These are phyloP conservation scores for Setophaga petechia DNA, from an alignment of 2,113 vertebrate species.

Conservation along the genomic window DNA sequence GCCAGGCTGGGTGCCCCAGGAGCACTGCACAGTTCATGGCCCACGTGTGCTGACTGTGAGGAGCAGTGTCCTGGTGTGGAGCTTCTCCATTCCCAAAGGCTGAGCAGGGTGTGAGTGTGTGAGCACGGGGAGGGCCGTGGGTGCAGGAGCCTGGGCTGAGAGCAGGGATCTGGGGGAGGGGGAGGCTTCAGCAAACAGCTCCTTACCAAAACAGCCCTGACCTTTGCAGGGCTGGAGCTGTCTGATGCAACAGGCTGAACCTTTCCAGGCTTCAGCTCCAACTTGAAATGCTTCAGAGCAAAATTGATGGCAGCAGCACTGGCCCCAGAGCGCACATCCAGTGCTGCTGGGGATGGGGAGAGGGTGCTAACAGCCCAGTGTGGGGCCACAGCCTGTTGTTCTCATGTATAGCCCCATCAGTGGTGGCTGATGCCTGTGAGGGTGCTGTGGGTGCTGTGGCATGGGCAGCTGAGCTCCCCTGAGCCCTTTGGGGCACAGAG, in stretches of 20 bases:
- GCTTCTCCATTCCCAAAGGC: background rate
- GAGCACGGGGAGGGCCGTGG: background rate
- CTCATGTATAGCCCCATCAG: accelerated
- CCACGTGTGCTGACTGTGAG: accelerated
- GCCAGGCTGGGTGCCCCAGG: accelerated
- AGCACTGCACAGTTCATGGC: accelerated
- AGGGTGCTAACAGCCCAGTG: background rate
- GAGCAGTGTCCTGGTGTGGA: background rate
- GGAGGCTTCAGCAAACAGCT: slow-evolving; percentile 2
- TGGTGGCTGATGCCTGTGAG: background rate
- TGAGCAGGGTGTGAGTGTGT: background rate
- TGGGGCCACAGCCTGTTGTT: background rate
- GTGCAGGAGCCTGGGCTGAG: accelerated
- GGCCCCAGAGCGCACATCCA: background rate
- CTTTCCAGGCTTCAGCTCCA: slow-evolving; percentile 25
- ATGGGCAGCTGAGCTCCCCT: accelerated
- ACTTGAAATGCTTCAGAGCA: background rate
- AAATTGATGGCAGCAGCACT: background rate
- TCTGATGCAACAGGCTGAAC: slow-evolving; percentile 54
- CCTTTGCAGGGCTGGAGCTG: slow-evolving; percentile 36
- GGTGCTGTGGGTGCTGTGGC: background rate
- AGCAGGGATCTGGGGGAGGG: background rate
- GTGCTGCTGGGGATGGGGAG: background rate
- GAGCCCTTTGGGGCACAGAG: background rate
- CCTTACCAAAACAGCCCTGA: slow-evolving; percentile 35